Percentiles rank a stretch among this genome's conserved stretches.
Evolutionary conservation across 2,888 invertebrate species (phyloP).

Genomic region (Sthenelais limicola): DNA sequence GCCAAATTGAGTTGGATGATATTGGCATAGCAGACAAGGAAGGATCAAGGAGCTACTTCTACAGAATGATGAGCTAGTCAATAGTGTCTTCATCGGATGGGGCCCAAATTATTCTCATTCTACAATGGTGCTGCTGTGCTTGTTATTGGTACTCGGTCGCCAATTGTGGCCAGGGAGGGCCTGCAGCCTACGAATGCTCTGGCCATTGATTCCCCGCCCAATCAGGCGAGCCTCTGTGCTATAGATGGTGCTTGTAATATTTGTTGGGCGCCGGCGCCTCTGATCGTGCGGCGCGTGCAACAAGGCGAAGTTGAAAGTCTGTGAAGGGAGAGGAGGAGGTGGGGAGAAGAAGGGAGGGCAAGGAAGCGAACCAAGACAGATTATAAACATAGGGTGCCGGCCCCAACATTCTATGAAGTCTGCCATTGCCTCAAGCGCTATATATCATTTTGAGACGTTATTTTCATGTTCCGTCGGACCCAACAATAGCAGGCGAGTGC

Average conservation of each 20-base stretch:
- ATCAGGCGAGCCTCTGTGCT: background rate
- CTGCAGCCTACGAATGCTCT: constrained; percentile 7
- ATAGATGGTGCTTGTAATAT: background rate
- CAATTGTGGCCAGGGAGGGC: constrained; percentile 15
- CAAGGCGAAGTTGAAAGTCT: background rate
- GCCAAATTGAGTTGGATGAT: constrained; percentile 27
- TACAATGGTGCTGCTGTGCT: constrained; percentile 7
- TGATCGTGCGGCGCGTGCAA: background rate
- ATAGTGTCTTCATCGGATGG: constrained; percentile 16
- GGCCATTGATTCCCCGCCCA: constrained; percentile 27
- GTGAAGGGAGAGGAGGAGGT: background rate
- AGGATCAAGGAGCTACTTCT: constrained; percentile 16
- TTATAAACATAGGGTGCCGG: too few species aligned
- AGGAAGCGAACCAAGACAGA: too few species aligned
- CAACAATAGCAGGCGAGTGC: too few species aligned
- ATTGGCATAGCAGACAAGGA: constrained; percentile 19
- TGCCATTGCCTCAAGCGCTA: too few species aligned
- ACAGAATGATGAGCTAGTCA: constrained; percentile 2
- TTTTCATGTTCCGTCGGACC: too few species aligned
- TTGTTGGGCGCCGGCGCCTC: background rate
- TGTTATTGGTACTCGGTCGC: constrained; percentile 6
- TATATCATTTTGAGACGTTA: too few species aligned
- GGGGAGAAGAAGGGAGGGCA: background rate
- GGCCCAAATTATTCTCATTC: constrained; percentile 19
- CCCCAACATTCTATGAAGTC: too few species aligned